Evolutionary conservation across 2,797 vertebrate species (phyloP).

Genomic region (Sebastes steindachneri): DNA sequence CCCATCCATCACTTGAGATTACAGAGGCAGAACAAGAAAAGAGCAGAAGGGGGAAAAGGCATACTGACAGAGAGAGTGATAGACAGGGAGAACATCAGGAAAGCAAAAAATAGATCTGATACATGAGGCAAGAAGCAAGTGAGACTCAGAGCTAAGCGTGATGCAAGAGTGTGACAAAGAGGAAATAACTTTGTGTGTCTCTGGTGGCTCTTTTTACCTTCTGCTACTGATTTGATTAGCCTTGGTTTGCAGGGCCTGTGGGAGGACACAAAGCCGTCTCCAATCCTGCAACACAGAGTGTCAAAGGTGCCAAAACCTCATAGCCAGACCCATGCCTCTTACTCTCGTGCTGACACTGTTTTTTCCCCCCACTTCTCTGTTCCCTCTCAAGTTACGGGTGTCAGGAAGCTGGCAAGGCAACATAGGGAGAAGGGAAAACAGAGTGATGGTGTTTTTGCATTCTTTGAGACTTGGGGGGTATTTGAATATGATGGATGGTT

Average conservation of each 20-base stretch:
- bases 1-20: slow-evolving; percentile 38
- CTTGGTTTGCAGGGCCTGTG: slow-evolving; percentile 43
- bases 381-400: slow-evolving; percentile 41
- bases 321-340: slow-evolving; percentile 4
- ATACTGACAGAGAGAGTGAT: neutral
- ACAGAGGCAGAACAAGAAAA: slow-evolving; percentile 17
- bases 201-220: slow-evolving; percentile 48
- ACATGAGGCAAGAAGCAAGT: slow-evolving; percentile 1
- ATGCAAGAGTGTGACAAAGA: slow-evolving; percentile 37
- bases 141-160: slow-evolving; percentile 3
- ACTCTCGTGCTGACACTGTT: slow-evolving; percentile 32
- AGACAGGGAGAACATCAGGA: slow-evolving; percentile 20
- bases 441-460: slow-evolving; percentile 13
- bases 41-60: neutral
- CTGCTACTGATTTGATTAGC: slow-evolving; percentile 69
- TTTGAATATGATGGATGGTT: slow-evolving; percentile 41
- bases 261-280: slow-evolving; percentile 40
- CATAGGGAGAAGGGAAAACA: slow-evolving; percentile 21
- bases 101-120: slow-evolving; percentile 49
- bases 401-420: slow-evolving; percentile 48
- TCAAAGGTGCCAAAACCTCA: slow-evolving; percentile 54
- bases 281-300: slow-evolving; percentile 36
- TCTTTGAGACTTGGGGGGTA: slow-evolving; percentile 28
- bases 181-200: slow-evolving; percentile 41
- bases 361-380: slow-evolving; percentile 8